Percentiles rank a stretch among this genome's conserved stretches.
Conservation (phyloP, 2,113 vertebrate genomes). For the Raja brachyura region DNA sequence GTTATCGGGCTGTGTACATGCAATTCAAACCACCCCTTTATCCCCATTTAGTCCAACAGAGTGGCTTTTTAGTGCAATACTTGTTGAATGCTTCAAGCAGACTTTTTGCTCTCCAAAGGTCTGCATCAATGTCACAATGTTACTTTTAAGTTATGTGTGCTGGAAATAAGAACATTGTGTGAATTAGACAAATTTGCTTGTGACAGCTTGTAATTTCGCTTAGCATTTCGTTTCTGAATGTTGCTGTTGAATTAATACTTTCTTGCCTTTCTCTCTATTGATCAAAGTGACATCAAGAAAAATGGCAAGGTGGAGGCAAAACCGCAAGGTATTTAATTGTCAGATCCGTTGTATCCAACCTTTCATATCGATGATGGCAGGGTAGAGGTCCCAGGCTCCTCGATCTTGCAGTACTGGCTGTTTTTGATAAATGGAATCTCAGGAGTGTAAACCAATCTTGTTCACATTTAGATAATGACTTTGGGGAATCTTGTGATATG, state of each 20-base stretch:
- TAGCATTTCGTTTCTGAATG: neutral
- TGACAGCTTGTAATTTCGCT: neutral
- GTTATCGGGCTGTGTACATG: neutral
- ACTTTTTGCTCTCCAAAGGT: neutral
- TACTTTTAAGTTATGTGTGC: neutral
- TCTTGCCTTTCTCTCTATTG: constrained; percentile 56
- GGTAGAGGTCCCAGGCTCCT: neutral
- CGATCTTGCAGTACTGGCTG: neutral
- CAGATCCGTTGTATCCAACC: neutral
- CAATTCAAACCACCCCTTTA: too few relatives aligned
- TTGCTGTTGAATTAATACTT: constrained; percentile 48
- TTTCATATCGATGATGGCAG: neutral
- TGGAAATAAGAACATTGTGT: neutral
- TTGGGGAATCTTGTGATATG: neutral
- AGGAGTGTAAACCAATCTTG: constrained; percentile 9
- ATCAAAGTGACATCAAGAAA: constrained; percentile 48
- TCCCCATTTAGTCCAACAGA: neutral
- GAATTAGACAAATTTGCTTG: neutral
- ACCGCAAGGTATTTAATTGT: constrained; percentile 40
- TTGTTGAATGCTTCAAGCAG: neutral
- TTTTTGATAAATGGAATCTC: constrained; percentile 5
- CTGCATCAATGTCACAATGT: neutral
- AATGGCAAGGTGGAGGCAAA: constrained; percentile 44
- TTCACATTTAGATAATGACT: constrained; percentile 26
- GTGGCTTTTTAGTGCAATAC: neutral